Evolutionary conservation across 1,140 invertebrate species (phyloP).

Genomic region (Drosophila jambulina): DNA sequence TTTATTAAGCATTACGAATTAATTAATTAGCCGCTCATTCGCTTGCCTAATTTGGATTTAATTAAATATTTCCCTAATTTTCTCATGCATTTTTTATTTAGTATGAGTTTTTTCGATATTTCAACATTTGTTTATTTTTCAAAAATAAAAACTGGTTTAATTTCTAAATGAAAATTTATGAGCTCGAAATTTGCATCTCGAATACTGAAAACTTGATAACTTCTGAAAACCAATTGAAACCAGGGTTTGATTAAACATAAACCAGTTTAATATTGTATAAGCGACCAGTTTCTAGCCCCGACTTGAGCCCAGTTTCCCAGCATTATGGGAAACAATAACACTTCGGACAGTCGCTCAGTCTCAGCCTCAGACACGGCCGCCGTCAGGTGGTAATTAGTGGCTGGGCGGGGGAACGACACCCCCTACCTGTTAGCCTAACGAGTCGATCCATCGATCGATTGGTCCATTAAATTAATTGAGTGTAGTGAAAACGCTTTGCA

Average conservation of each 20-base stretch:
- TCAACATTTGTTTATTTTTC: conserved; percentile 7
- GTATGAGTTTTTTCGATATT: conserved; percentile 12
- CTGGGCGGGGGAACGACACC: conserved; percentile 15
- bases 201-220: conserved; percentile 31
- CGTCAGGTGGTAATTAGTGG: conserved; percentile 53
- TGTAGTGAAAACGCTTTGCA: conserved; percentile 70
- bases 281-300: conserved; percentile 10
- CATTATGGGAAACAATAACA: conserved; percentile 14
- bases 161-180: conserved; percentile 43
- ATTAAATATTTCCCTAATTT: conserved; percentile 51
- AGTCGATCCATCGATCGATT: conserved; percentile 69
- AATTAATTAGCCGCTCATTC: conserved; percentile 73
- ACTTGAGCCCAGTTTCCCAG: conserved; percentile 11
- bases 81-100: conserved; percentile 8
- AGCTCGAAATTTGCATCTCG: conserved; percentile 55
- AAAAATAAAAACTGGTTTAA: conserved; percentile 27
- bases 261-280: conserved; percentile 17
- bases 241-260: conserved; percentile 22
- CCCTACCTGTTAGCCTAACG: conserved; percentile 48
- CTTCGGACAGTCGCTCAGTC: conserved; percentile 2
- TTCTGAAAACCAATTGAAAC: conserved; percentile 40
- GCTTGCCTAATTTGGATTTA: conserved; percentile 65
- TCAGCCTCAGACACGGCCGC: background rate
- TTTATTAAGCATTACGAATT: conserved; percentile 72
- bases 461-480: conserved; percentile 82